Conservation (phyloP, 2,888 invertebrate genomes). For the Rhimphoctona megacephalus region DNA sequence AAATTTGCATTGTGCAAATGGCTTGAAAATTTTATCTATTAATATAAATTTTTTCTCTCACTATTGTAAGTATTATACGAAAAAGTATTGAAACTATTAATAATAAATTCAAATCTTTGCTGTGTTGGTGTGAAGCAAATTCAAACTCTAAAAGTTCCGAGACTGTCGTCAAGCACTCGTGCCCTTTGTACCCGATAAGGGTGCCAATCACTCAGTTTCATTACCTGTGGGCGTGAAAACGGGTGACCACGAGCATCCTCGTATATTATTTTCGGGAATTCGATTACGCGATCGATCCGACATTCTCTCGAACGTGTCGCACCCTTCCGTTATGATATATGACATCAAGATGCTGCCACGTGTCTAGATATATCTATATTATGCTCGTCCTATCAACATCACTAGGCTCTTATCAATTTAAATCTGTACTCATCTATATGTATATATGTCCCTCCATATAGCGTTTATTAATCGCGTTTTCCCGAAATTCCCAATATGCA, state of each 20-base stretch:
- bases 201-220: constrained; percentile 12
- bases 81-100: background rate
- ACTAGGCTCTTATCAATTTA: constrained; percentile 29
- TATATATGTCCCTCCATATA: background rate
- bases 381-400: constrained; percentile 37
- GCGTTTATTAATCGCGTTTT: constrained; percentile 10
- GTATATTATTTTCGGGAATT: constrained; percentile 58
- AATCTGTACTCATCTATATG: constrained; percentile 1
- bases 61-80: background rate
- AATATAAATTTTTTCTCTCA: too few relatives aligned
- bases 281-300: constrained; percentile 58
- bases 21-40: background rate
- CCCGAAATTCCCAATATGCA: constrained; percentile 4
- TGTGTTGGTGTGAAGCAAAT: background rate
- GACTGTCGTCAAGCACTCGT: background rate
- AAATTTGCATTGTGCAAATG: background rate
- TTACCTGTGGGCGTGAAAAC: constrained; percentile 16
- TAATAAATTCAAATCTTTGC: background rate
- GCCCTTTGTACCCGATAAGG: constrained; percentile 2
- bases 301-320: constrained; percentile 26
- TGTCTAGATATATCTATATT: background rate
- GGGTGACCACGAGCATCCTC: constrained; percentile 38
- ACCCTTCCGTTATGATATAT: constrained; percentile 19
- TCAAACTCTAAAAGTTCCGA: background rate
- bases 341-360: too few relatives aligned